A percentile compares a stretch with the other conserved stretches of the same genome.
These are phyloP conservation scores for Pelosia muscerda DNA, from an alignment of 2,888 invertebrate genomes.

Conservation along the genomic window DNA sequence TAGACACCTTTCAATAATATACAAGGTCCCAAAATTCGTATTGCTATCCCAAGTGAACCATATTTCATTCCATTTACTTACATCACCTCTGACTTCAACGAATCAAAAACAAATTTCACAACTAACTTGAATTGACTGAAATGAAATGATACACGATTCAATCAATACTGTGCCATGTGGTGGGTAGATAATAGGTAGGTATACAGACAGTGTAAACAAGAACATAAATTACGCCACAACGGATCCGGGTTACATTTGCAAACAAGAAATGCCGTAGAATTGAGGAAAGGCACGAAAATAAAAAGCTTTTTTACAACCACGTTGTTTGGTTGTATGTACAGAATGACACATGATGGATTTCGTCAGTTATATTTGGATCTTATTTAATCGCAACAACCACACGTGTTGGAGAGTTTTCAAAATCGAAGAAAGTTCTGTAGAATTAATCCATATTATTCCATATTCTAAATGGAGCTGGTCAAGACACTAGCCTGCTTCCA, in stretches of 20 bases:
- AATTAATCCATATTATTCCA: not conserved
- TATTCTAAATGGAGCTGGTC: not conserved
- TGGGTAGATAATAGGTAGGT: conserved; percentile 18
- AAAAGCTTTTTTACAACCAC: conserved; percentile 15
- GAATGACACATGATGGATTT: conserved; percentile 4
- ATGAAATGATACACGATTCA: conserved; percentile 6
- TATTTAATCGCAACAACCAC: not conserved
- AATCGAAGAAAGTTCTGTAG: not conserved
- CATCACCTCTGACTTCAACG: not conserved
- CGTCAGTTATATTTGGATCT: not conserved
- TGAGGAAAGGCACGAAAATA: conserved; percentile 8
- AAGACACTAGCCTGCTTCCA: not conserved
- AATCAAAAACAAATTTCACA: not conserved
- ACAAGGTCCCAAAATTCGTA: not conserved
- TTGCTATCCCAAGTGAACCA: not conserved
- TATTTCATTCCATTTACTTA: not conserved
- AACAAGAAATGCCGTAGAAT: conserved; percentile 14
- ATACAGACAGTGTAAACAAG: conserved; percentile 22
- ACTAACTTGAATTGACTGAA: not conserved
- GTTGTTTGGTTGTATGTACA: conserved; percentile 4
- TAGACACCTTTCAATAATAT: not conserved
- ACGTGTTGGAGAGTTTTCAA: not conserved
- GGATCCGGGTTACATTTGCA: conserved; percentile 21
- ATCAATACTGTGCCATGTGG: conserved; percentile 18
- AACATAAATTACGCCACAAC: conserved; percentile 26